phyloP scores from a whole-genome alignment of 2,113 vertebrate species.

The Pandion haliaetus region DNA sequence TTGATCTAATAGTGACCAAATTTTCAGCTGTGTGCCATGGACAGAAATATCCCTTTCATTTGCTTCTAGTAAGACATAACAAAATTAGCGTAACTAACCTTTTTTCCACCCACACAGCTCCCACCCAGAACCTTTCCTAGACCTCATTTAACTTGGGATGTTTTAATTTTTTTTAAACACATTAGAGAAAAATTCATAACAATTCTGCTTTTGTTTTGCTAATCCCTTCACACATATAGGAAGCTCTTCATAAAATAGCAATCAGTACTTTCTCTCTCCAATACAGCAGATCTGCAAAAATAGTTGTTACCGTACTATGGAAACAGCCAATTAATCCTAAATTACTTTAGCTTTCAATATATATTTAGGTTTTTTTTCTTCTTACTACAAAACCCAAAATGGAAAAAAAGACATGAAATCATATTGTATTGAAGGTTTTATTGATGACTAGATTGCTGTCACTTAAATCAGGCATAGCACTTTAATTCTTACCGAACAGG shows the following conservation, averaged over 20 bases:
- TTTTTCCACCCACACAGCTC: background rate
- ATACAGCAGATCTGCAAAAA: background rate
- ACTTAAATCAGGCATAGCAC: background rate
- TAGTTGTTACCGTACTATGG: background rate
- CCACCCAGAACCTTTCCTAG: background rate
- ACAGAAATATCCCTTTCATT: background rate
- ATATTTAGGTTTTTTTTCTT: background rate
- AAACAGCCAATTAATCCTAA: background rate
- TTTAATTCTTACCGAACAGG: background rate
- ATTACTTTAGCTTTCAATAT: background rate
- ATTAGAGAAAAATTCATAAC: background rate
- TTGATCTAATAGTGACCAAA: background rate
- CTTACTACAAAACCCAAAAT: background rate
- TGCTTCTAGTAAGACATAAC: background rate
- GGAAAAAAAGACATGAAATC: background rate
- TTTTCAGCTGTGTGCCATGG: background rate
- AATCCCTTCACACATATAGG: background rate
- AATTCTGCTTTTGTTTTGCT: background rate
- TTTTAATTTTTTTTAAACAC: background rate
- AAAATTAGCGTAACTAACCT: background rate
- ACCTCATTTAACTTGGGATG: background rate
- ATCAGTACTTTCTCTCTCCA: background rate
- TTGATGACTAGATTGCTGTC: slow-evolving; percentile 31
- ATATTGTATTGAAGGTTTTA: slow-evolving; percentile 26
- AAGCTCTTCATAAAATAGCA: background rate